Base-by-base conservation (phyloP, 2,797 vertebrate genomes). In the Xiphorhynchus erythropygius region DNA sequence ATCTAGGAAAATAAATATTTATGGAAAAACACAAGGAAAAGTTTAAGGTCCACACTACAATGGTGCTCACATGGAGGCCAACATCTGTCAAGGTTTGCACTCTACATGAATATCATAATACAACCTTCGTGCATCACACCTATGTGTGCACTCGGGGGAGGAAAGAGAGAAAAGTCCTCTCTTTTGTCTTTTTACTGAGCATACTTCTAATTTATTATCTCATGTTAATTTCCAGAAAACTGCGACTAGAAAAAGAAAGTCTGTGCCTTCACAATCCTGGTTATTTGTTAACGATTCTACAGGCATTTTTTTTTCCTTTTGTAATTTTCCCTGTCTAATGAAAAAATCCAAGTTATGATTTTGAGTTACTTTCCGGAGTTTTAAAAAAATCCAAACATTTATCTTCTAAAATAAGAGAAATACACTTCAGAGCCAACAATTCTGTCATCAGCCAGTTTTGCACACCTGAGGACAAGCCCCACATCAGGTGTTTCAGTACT, bases 81-180 rank as follows among this genome's bases (percentile, higher is more conserved):
- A 4, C 1, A 46, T 83, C 71, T 87, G 33, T 35, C 56, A 21
- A 7, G 39, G 68, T 32, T 76, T 79, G 5, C 33, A 74, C 53
- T 92, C 81, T 67, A 49, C 73, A 71, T 62, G 65, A 96, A 23
- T 68, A 77, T 64, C 64, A 35, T 68, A 85, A 63, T 55, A 90
- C 23, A 90, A 70, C 10, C 32, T 89, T 93, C 15, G 13, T 77
- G 53, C 64, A 60, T 41, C 69, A 24, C 21, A 65, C 7, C 11
- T 70, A 13, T 10, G 4, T 17, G 8, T 24, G 33, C 27, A 52
- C 49, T 16, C 41, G 18, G 4, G 7, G 10, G 17, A 83, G 11
- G 15, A 79, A 70, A 78, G 7, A 84, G 3, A 25, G 18, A 44
- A 44, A 76, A 64, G 47, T 19, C 19, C 4, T 42, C 35, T 33